Evolutionary conservation across 2,797 vertebrate genomes (phyloP), one percentile per base, ranked within the genome.

Genomic region (Remorina albescens): DNA sequence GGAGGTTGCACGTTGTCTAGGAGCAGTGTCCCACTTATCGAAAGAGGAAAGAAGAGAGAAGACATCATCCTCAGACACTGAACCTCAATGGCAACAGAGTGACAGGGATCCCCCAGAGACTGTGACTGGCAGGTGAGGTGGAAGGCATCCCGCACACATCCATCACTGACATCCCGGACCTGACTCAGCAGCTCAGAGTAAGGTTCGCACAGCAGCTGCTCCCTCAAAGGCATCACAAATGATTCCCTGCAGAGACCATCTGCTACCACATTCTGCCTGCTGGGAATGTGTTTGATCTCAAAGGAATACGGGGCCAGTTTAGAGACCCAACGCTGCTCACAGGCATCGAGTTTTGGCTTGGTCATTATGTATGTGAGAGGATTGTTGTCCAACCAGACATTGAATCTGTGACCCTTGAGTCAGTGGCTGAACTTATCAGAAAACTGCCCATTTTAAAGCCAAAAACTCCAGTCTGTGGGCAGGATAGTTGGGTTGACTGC

Each of bases 241-340:
- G 67, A 64, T 34, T 34, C 3, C 32, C 32, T 7, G 9, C 32
- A 7, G 32, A 34, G 6, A 1, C 6, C 32, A 34, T 34, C 32
- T 8, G 9, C 32, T 8, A 34, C 77, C 1, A 74, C 70, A 61
- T 79, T 83, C 0, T 30, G 1, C 3, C 6, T 67, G 8, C 76
- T 72, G 1, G 73, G 59, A 1, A 82, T 8, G 6, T 80, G 39
- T 21, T 77, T 82, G 11, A 82, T 59, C 2, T 80, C 37, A 7
- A 83, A 76, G 0, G 4, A 21, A 19, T 71, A 73, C 2, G 58
- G 47, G 7, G 61, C 58, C 1, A 75, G 67, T 13, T 76, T 73
- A 1, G 76, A 76, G 21, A 80, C 53, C 71, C 76, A 85, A 2
- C 39, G 51, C n/a, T 71, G 67, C 26, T 82, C 76, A 36, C 73